Percentiles rank a stretch among this genome's conserved stretches.
Conservation (phyloP, 1,140 invertebrate species). For the Rhagoletis zephyria region DNA sequence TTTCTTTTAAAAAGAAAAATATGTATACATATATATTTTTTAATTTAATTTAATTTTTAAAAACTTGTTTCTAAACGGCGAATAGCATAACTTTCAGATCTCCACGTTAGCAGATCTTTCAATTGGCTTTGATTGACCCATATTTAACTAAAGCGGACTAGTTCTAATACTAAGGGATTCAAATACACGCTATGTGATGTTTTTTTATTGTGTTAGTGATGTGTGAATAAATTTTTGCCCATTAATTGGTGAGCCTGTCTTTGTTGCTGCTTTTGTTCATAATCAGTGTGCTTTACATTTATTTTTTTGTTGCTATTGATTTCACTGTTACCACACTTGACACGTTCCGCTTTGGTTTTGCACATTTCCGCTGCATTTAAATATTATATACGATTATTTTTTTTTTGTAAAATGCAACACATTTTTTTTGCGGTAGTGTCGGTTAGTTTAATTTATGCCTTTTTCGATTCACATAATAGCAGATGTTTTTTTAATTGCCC, state of each 20-base stretch:
- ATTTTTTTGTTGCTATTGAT: not conserved
- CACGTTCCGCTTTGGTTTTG: conserved; percentile 25
- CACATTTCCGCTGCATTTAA: conserved; percentile 28
- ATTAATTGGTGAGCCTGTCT: conserved; percentile 4
- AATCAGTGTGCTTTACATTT: conserved; percentile 3
- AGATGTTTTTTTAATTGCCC: conserved; percentile 10
- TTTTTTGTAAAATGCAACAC: not conserved
- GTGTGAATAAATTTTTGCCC: conserved; percentile 22
- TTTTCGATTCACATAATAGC: conserved; percentile 4
- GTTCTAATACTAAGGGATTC: too few relatives aligned
- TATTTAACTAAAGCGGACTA: too few relatives aligned
- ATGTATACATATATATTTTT: too few relatives aligned
- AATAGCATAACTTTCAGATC: too few relatives aligned
- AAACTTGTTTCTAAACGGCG: too few relatives aligned
- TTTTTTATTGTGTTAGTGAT: not conserved
- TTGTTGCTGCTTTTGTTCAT: conserved; percentile 17
- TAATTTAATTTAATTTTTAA: too few relatives aligned
- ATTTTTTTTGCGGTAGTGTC: not conserved
- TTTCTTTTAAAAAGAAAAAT: too few relatives aligned
- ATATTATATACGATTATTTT: not conserved
- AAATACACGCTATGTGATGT: too few relatives aligned
- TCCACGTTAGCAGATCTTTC: too few relatives aligned
- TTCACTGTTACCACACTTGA: conserved; percentile 19
- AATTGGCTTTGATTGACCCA: too few relatives aligned
- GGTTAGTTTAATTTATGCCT: not conserved